Evolutionary conservation across 1,140 invertebrate species (phyloP).

Genomic region (Coptotermes formosanus): DNA sequence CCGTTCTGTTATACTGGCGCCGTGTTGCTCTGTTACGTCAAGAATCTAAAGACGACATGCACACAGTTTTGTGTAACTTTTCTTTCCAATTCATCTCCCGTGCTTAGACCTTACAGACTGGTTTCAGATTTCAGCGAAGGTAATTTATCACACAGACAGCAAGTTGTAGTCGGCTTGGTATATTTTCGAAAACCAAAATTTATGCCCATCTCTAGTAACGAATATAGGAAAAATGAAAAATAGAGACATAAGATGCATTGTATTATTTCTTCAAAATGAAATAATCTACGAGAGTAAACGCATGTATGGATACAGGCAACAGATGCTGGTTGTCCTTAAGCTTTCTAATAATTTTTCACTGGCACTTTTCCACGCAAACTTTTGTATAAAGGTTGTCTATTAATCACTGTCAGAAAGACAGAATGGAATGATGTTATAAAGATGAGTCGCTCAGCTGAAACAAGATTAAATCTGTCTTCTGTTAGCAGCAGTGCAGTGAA

Average conservation of each 20-base stretch:
- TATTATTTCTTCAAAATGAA: constrained; percentile 13
- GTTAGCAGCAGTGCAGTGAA: neutral
- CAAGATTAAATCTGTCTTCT: constrained; percentile 19
- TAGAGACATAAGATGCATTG: constrained; percentile 2
- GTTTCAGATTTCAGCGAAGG: neutral
- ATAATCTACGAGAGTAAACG: neutral
- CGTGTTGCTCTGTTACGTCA: neutral
- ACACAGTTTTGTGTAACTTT: neutral
- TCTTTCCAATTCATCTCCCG: neutral
- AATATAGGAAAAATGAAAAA: neutral
- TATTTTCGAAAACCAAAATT: neutral
- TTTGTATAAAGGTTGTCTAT: neutral
- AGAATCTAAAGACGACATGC: neutral
- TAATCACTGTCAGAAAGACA: constrained; percentile 12
- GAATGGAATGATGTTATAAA: constrained; percentile 7
- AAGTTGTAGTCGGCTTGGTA: neutral
- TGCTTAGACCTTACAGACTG: neutral
- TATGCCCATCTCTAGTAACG: neutral
- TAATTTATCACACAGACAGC: neutral
- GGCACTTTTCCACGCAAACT: neutral
- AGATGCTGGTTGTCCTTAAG: neutral
- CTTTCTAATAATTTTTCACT: no score
- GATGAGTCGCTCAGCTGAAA: constrained; percentile 13
- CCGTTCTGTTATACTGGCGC: no score
- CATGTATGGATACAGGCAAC: neutral